These are phyloP conservation scores for Dinocampus coccinellae DNA, from an alignment of 2,888 invertebrate genomes.

Conservation along the genomic window DNA sequence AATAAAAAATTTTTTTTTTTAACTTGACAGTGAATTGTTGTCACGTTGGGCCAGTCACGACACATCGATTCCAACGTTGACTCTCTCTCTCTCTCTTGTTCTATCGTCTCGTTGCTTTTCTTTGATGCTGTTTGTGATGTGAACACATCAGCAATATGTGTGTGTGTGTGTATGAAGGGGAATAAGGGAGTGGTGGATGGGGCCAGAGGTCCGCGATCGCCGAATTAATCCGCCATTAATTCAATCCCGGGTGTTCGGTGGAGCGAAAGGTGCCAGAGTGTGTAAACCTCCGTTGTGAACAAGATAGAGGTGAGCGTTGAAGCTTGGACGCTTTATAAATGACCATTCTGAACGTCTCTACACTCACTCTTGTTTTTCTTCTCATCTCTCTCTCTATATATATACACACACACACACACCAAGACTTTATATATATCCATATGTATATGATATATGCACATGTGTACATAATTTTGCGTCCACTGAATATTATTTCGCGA, in stretches of 20 bases:
- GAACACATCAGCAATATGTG: constrained; percentile 17
- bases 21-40: constrained; percentile 9
- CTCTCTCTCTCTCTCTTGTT: constrained; percentile 10
- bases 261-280: constrained; percentile 61
- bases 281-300: constrained; percentile 67
- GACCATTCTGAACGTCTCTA: constrained; percentile 46
- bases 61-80: constrained; percentile 18
- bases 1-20: not conserved
- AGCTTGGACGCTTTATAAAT: constrained; percentile 63
- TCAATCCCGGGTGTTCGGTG: constrained; percentile 49
- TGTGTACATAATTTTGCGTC: not conserved
- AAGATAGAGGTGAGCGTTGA: constrained; percentile 51
- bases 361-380: constrained; percentile 27
- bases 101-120: not conserved
- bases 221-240: constrained; percentile 69
- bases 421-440: constrained; percentile 6
- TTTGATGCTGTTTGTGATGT: constrained; percentile 1
- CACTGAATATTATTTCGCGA: constrained; percentile 33
- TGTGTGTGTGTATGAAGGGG: not conserved
- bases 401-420: constrained; percentile 21
- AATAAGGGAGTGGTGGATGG: constrained; percentile 20
- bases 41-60: not conserved
- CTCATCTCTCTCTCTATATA: too few species aligned
- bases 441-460: not conserved
- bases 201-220: constrained; percentile 52